Base-by-base conservation (phyloP, 2,113 vertebrate species). In the Pogonocichla stellata region DNA sequence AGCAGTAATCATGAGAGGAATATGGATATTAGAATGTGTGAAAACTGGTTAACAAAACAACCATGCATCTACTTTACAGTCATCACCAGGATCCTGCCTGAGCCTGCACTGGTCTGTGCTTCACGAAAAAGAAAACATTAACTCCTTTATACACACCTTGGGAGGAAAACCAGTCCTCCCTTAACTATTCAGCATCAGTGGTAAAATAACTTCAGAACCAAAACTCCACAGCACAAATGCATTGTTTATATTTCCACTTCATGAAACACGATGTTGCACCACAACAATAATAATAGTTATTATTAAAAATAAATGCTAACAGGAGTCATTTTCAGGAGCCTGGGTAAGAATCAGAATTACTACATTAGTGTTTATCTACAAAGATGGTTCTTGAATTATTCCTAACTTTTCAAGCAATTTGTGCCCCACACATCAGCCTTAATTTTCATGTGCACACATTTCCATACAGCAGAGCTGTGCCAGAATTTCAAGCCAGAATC, bases 91-190 rank as follows among this genome's bases (percentile, higher is more conserved):
- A 95, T 90, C 88, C 74, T 93, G 77, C 58, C 72, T 86, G 88
- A 96, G 90, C 91, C 85, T 94, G 96, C 70, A 90, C 66, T 33
- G 42, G 36, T 60, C 89, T 62, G 33, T 22, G 78, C 71, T 81
- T 70, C 69, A 64, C 50, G 36, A 65, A 91, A 94, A 95, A 57
- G 45, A 69, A 93, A 92, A 96, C 79, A 92, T 42, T 92, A 96
- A 92, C 67, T 84, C 62, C 58, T 83, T 94, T 73, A 36, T 10
- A 75, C 20, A 67, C 7, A 80, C 54, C 62, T 90, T n/a, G 13
- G 88, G 56, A 93, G 65, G 69, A 84, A 80, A 88, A 40, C 5
- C 53, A 84, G 73, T 19, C 60, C 50, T 78, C 25, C 34, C 47
- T 43, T 8, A 31, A 43, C 48, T 3, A 31, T 29, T 33, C 60